phyloP scores from a whole-genome alignment of 2,113 vertebrate species.

The Chamaetylas fuelleborni region DNA sequence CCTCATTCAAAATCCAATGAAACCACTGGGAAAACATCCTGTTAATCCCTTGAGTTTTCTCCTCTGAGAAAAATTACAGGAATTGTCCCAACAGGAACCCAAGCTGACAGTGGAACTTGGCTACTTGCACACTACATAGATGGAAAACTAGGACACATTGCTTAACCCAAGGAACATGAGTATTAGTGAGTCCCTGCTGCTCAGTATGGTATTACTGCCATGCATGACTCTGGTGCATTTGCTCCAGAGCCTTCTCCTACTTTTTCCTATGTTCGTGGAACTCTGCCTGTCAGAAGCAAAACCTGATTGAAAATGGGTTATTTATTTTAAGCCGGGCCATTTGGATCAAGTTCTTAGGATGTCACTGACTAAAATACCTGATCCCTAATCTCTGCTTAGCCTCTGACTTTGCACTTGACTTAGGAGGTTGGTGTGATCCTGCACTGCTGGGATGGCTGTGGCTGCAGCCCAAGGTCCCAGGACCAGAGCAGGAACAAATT shows the following conservation, averaged over 20 bases:
- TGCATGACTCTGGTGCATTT: background rate
- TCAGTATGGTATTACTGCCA: background rate
- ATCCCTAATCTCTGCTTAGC: constrained; percentile 56
- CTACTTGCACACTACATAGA: background rate
- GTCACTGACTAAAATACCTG: constrained; percentile 14
- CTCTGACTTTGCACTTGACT: constrained; percentile 21
- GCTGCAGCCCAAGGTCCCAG: background rate
- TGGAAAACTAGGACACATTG: background rate
- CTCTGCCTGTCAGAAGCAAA: background rate
- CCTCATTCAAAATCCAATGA: background rate
- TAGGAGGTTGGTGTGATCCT: background rate
- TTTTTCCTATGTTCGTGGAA: background rate
- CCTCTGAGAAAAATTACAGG: background rate
- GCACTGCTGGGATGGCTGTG: fast-evolving
- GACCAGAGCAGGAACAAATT: background rate
- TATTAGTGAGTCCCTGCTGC: background rate
- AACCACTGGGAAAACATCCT: background rate
- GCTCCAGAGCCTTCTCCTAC: background rate
- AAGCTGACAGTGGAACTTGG: background rate
- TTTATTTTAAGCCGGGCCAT: constrained; percentile 45
- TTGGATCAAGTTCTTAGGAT: constrained; percentile 33
- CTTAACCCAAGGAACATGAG: background rate
- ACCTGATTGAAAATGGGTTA: background rate
- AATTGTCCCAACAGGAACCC: background rate
- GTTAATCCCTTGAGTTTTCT: background rate